These are phyloP conservation scores for Malurus cyaneus DNA, from an alignment of 2,113 vertebrate species.

Conservation along the genomic window DNA sequence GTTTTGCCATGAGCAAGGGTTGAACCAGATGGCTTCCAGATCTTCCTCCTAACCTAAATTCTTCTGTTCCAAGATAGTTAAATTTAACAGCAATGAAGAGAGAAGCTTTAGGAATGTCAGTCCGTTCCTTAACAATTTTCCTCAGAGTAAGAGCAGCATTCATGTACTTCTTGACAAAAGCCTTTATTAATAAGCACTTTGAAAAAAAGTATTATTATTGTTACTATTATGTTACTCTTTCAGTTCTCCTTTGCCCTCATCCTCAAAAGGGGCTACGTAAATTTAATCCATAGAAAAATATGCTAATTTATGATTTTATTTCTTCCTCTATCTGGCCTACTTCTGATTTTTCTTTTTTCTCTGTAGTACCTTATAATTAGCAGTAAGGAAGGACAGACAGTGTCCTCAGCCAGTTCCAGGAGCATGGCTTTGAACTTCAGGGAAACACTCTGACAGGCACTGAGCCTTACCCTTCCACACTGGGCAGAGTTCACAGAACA, in stretches of 20 bases:
- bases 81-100: not conserved
- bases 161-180: not conserved
- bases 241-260: not conserved
- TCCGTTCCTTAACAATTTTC: not conserved
- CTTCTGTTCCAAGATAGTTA: not conserved
- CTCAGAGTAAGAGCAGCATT: not conserved
- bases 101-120: not conserved
- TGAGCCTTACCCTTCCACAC: not conserved
- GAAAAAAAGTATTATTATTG: not conserved
- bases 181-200: not conserved
- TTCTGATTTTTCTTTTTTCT: not conserved
- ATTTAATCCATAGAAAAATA: not conserved
- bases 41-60: not conserved
- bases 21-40: not conserved
- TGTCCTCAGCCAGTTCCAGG: not conserved
- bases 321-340: not conserved
- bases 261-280: not conserved
- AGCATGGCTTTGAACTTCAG: not conserved
- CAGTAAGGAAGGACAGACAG: not conserved
- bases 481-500: not conserved
- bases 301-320: not conserved
- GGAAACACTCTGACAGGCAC: not conserved
- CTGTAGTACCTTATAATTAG: not conserved
- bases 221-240: not conserved
- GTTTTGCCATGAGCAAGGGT: not conserved